Evolutionary conservation across 2,113 vertebrate genomes (phyloP), one percentile per base, ranked within the genome.

Genomic region (Saguinus midas): DNA sequence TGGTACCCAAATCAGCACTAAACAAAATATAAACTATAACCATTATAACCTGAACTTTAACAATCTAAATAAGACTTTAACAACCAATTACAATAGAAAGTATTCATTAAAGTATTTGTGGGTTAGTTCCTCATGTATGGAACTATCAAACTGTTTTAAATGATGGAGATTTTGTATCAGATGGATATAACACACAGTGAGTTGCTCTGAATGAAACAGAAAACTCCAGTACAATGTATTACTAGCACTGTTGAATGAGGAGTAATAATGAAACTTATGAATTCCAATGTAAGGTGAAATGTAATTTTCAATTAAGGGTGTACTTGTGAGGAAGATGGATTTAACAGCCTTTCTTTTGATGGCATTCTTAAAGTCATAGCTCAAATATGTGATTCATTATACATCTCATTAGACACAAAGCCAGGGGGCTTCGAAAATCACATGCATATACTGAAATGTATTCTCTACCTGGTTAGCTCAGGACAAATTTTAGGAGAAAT

Each of bases 351-450:
- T 75, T 89, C 43, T 78, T 96, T 25, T 85, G 55, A 70, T 97
- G 84, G 17, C 43, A 68, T 96, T 96, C 82, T 95, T 72, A 96
- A 73, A 87, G 57, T 61, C 80, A 84, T 58, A 81, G 61, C 32
- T 96, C 35, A 81, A 93, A 98, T 93, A 81, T 90, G 50, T 87
- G 68, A 81, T 72, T 84, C 68, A 84, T 43, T 97, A 20, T 90
- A 93, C 92, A 70, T 95, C 52, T 50, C 89, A 97, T 95, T 25
- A 97, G 11, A 21, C 17, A 76, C 43, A 95, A 95, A 95, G 64
- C 50, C 43, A 76, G 13, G n/a, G 25, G 40, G 40, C 35, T 86
- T 96, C 80, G 75, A 57, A 97, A 90, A 93, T 94, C 91, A 93
- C n/a, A 68, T 83, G 14, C 58, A 90, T 35, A 18, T 68, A 64